Conservation (phyloP, 2,888 invertebrate species). For the Chrysodeixis includens region DNA sequence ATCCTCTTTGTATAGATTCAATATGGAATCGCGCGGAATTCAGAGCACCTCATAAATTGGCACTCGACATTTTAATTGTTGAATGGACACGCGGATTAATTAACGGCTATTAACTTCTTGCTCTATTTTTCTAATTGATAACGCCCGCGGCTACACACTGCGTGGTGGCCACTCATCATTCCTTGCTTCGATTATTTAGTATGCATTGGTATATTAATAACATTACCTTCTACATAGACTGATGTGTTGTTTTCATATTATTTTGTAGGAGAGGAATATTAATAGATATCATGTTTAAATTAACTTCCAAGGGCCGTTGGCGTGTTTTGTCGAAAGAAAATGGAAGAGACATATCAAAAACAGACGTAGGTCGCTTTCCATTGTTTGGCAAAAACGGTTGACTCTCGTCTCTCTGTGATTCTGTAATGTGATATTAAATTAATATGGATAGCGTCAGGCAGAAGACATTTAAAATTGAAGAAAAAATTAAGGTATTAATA, state of each 20-base stretch:
- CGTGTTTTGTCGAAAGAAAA: conserved; percentile 17
- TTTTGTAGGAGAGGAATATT: neutral
- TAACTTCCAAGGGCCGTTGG: conserved; percentile 9
- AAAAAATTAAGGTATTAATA: neutral
- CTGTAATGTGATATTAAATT: neutral
- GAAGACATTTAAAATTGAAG: neutral
- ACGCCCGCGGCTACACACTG: conserved; percentile 26
- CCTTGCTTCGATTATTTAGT: conserved; percentile 30
- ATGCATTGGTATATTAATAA: conserved; percentile 28
- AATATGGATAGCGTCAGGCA: neutral
- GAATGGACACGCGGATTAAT: conserved; percentile 50
- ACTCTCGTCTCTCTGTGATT: conserved; percentile 4
- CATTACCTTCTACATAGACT: conserved; percentile 6
- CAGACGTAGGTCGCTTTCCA: conserved; percentile 10
- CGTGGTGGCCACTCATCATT: conserved; percentile 35
- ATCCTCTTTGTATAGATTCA: conserved; percentile 43
- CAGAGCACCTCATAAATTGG: conserved; percentile 54
- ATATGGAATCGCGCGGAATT: conserved; percentile 46
- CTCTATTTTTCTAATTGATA: conserved; percentile 59
- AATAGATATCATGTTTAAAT: conserved; percentile 16
- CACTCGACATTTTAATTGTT: conserved; percentile 54
- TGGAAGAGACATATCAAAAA: conserved; percentile 18
- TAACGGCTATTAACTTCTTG: conserved; percentile 53
- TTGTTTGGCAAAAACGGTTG: conserved; percentile 29
- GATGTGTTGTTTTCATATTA: neutral